Base-by-base conservation (phyloP, 2,797 vertebrate species). In the Zonotrichia albicollis region DNA sequence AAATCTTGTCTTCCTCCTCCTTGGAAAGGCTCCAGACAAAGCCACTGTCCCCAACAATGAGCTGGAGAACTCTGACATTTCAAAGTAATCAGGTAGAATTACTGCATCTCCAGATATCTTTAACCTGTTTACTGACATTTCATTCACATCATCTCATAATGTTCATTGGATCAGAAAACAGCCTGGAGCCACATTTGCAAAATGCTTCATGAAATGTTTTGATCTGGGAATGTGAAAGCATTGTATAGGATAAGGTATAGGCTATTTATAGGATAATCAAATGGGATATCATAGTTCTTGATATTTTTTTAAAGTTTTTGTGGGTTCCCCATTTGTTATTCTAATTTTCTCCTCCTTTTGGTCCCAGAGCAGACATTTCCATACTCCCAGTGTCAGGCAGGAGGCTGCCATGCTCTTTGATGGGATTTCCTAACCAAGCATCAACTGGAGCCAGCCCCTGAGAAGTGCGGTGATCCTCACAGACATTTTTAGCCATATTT, bases 111-210 rank as follows among this genome's bases (percentile, higher is more conserved):
- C 53, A 38, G 62, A 46, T 94, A 82, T 74, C 68, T 79, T 73
- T 80, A 91, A 67, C 67, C 61, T 95, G 55, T 80, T 90, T 94
- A 48, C 82, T 91, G 92, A 61, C 73, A 83, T 91, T 94, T 91
- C 25, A 4, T 67, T 92, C 43, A 10, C 57, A 25, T 94, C 36
- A 14, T 70, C 78, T 89, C 36, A 5, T 85, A 54, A 74, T 17
- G 16, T 82, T 62, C 50, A 15, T 14, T 74, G 76, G 75, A 72
- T 94, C 79, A 90, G 87, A 81, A 91, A 88, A 50, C 82, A 88
- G 54, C 78, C 78, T 60, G 23, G 53, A 91, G 87, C 58, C 73
- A 18, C 17, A 17, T 58, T 71, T 85, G 76, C 82, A 51, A 87
- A 91, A 57, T 22, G 34, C 42, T 71, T 76, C 36, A 3, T n/a